These are phyloP conservation scores for Laterallus jamaicensis DNA, from an alignment of 2,113 vertebrate genomes.

Conservation along the genomic window DNA sequence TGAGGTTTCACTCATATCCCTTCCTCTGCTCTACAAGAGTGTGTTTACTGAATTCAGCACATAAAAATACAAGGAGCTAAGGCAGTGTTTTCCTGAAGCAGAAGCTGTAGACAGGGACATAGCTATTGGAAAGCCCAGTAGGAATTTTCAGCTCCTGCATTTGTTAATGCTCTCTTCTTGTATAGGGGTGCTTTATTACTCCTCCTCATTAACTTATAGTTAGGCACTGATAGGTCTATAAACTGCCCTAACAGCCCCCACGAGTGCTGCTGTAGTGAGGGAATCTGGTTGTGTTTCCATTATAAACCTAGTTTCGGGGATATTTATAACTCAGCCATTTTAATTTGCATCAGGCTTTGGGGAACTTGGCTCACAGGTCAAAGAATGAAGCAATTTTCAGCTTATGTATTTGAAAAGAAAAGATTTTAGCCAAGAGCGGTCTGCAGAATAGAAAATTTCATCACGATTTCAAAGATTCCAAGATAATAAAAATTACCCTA, in stretches of 20 bases:
- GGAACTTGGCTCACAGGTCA: constrained; percentile 61
- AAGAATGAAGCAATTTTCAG: constrained; percentile 47
- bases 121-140: neutral
- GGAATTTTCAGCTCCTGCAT: constrained; percentile 18
- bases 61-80: neutral
- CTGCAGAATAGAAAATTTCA: constrained; percentile 12
- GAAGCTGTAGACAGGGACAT: neutral
- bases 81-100: constrained; percentile 36
- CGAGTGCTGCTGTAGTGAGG: constrained; percentile 24
- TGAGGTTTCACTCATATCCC: neutral
- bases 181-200: constrained; percentile 49
- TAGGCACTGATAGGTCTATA: constrained; percentile 31
- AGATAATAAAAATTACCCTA: neutral
- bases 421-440: constrained; percentile 37
- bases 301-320: constrained; percentile 45
- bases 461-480: constrained; percentile 36
- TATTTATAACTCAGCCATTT: constrained; percentile 66
- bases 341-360: constrained; percentile 71
- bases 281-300: constrained; percentile 52
- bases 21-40: neutral
- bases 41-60: neutral
- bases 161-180: constrained; percentile 44
- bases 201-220: constrained; percentile 43
- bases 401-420: constrained; percentile 36
- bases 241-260: constrained; percentile 57